Evolutionary conservation across 2,797 vertebrate genomes (phyloP).

Genomic region (Dicrostonyx torquatus): DNA sequence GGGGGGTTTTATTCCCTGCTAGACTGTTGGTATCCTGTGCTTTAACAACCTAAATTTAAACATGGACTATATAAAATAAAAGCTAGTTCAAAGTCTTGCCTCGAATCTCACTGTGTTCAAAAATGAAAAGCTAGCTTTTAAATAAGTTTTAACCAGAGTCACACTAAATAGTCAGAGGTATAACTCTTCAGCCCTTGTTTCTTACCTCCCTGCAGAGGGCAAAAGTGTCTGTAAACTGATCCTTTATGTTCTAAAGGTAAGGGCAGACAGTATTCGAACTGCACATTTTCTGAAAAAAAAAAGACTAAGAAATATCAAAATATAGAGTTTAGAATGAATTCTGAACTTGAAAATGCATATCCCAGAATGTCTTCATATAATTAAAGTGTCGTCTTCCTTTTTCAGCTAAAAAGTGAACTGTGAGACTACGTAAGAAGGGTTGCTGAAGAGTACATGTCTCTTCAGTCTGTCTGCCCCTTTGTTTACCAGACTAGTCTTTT

Average conservation of each 20-base stretch:
- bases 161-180: constrained; percentile 4
- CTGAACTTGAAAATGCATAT: not conserved
- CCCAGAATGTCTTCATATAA: not conserved
- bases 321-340: not conserved
- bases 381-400: not conserved
- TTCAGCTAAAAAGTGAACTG: not conserved
- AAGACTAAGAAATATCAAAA: not conserved
- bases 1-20: not conserved
- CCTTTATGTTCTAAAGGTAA: not conserved
- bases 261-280: not conserved
- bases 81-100: constrained; percentile 43
- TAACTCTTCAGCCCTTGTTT: constrained; percentile 10
- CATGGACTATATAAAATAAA: constrained; percentile 44
- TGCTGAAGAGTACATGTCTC: not conserved
- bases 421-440: not conserved
- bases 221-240: not conserved
- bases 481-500: not conserved
- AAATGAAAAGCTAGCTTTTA: constrained; percentile 38
- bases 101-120: constrained; percentile 49
- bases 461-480: not conserved
- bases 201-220: not conserved
- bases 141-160: constrained; percentile 52
- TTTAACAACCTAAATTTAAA: constrained; percentile 63
- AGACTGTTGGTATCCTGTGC: not conserved
- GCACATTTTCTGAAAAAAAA: not conserved